These are phyloP conservation scores for Pseudolaguvia tuberculata DNA, from an alignment of 2,113 vertebrate genomes.

Conservation along the genomic window DNA sequence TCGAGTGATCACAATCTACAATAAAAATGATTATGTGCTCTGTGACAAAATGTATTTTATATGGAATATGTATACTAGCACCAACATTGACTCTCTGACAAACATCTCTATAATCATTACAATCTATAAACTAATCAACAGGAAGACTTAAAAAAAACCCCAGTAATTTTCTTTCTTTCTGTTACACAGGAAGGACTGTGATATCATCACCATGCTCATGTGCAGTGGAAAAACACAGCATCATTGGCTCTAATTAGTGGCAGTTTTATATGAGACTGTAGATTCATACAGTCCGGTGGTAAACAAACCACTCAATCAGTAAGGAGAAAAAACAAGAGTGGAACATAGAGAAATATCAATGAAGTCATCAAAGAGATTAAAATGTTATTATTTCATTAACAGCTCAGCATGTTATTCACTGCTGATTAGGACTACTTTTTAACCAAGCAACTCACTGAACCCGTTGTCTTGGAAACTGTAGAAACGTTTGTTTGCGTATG, in stretches of 20 bases:
- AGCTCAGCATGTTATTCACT: neutral
- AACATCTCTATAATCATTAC: neutral
- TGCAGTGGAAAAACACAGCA: neutral
- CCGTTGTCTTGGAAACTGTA: conserved; percentile 36
- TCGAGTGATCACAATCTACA: conserved; percentile 7
- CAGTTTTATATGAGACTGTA: conserved; percentile 9
- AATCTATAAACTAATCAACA: neutral
- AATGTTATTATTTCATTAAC: neutral
- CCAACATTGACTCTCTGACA: neutral
- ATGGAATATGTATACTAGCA: neutral
- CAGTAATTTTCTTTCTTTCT: neutral
- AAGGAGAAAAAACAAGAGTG: neutral
- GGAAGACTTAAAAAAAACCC: neutral
- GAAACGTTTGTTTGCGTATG: neutral
- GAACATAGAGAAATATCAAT: neutral
- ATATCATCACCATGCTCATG: neutral
- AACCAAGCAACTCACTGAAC: conserved; percentile 10
- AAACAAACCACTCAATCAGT: conserved; percentile 22
- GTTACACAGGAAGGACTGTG: neutral
- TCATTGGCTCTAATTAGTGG: conserved; percentile 23
- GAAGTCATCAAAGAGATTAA: neutral
- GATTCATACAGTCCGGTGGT: conserved; percentile 1
- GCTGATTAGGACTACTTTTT: conserved; percentile 15
- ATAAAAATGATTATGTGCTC: neutral
- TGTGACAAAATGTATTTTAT: too few species aligned